Conservation (phyloP, 2,113 vertebrate species). For the Theristicus caerulescens region DNA sequence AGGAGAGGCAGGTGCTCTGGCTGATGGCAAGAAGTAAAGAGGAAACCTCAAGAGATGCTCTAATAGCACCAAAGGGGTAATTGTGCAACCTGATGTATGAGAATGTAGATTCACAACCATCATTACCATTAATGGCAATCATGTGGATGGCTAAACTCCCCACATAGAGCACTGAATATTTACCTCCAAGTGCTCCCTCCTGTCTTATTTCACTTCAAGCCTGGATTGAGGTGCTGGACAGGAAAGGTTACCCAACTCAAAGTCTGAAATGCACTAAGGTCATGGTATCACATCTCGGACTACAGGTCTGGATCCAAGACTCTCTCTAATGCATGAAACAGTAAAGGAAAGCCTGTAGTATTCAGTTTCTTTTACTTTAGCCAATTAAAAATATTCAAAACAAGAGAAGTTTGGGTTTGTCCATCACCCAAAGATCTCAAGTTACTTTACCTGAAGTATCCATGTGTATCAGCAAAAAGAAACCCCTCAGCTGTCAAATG, state of each 20-base stretch:
- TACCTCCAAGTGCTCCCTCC: not conserved
- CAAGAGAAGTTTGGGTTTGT: not conserved
- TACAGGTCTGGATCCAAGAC: not conserved
- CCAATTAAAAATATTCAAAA: not conserved
- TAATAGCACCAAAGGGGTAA: not conserved
- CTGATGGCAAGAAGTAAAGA: not conserved
- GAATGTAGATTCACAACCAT: not conserved
- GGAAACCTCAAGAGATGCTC: slow-evolving; percentile 3
- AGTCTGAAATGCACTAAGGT: not conserved
- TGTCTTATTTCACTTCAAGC: not conserved
- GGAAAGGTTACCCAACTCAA: not conserved
- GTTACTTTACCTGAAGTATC: not conserved
- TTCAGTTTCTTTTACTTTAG: not conserved
- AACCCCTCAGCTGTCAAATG: not conserved
- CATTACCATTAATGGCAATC: not conserved
- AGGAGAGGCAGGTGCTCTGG: slow-evolving; percentile 22
- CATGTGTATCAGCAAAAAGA: not conserved
- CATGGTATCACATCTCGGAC: not conserved
- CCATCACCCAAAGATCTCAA: not conserved
- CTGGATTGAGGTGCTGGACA: not conserved
- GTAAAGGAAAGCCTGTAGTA: not conserved
- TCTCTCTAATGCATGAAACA: not conserved
- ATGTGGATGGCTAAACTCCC: not conserved
- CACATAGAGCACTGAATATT: not conserved
- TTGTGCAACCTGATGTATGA: not conserved